Base-by-base conservation (phyloP, 1,140 invertebrate genomes). In the Drosophila nebulosa region DNA sequence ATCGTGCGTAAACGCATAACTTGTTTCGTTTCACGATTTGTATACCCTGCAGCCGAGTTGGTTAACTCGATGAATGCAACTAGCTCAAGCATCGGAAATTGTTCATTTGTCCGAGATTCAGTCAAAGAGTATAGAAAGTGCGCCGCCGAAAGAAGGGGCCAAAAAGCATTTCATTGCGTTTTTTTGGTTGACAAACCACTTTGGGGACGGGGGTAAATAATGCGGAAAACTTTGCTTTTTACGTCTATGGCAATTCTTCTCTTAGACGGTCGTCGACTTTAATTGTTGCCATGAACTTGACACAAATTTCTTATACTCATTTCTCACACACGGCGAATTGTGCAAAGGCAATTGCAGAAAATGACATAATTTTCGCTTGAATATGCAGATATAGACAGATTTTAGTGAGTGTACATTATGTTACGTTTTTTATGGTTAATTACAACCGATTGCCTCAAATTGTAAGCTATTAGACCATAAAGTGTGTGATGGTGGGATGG, bases 1-100 rank as follows among this genome's bases (percentile, higher is more conserved):
- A 80, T 58, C 66, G 66, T 86, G 81, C 81, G 81, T 85, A 85
- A 72, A 74, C 83, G 81, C 83, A 85, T 76, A 88, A 86, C 83
- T 88, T 24, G 81, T 88, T 88, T 86, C 57, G 39, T 46, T 46
- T 21, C 39, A 16, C 7, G 14, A 7, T 42, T 42, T 12, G 2
- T 46, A 46, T 46, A 46, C 16, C 2, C 39, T 46, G 0, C 21
- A 46, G 30, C 16, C 39, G 21, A 46, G 39, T 21, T 9, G 7
- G 21, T 16, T 21, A 2, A 10, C 3, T 46, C 18, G 39, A 18
- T 39, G 30, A 32, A 12, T 32, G 30, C 5, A 32, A 32, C 30
- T 30, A 0, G 27, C 27, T 10, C 7, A 30, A 30, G n/a, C n/a
- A n/a, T n/a, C n/a, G n/a, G n/a, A n/a, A 30, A 4, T 30, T 7